Evolutionary conservation across 2,113 vertebrate species (phyloP).

Genomic region (Origma solitaria): DNA sequence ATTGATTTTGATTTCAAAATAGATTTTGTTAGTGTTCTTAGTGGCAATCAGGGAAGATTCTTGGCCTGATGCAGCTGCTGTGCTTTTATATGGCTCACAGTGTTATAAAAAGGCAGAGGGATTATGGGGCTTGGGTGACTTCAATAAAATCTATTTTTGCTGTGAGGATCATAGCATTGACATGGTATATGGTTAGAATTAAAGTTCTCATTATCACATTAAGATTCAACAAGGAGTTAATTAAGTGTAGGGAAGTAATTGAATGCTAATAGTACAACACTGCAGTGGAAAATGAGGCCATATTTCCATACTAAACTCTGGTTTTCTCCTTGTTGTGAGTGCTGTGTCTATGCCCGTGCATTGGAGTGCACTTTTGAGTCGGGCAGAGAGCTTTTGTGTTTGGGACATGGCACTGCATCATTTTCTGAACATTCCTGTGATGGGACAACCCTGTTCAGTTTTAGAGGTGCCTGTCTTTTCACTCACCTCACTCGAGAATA

Average conservation of each 20-base stretch:
- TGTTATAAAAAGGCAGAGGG: conserved; percentile 1
- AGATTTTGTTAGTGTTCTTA: not conserved
- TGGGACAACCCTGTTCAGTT: not conserved
- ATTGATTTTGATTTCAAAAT: not conserved
- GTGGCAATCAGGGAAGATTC: not conserved
- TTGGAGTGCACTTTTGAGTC: not conserved
- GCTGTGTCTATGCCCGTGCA: accelerated
- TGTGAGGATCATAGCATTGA: not conserved
- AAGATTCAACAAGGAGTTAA: conserved; percentile 16
- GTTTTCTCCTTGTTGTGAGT: not conserved
- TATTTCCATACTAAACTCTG: not conserved
- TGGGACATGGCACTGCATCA: not conserved
- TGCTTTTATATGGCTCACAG: not conserved
- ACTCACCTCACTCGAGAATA: not conserved
- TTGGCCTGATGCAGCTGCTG: conserved; percentile 1
- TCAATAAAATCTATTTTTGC: conserved; percentile 27
- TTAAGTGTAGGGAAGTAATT: not conserved
- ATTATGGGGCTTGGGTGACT: not conserved
- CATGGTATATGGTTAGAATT: not conserved
- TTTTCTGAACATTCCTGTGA: not conserved
- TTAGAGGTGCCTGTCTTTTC: not conserved
- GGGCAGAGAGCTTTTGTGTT: not conserved
- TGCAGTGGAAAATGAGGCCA: not conserved
- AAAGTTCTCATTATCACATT: conserved; percentile 31
- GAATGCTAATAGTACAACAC: not conserved